A percentile compares a stretch with the other conserved stretches of the same genome.
phyloP scores from a whole-genome alignment of 2,888 invertebrate species.

The Rhagium mordax region DNA sequence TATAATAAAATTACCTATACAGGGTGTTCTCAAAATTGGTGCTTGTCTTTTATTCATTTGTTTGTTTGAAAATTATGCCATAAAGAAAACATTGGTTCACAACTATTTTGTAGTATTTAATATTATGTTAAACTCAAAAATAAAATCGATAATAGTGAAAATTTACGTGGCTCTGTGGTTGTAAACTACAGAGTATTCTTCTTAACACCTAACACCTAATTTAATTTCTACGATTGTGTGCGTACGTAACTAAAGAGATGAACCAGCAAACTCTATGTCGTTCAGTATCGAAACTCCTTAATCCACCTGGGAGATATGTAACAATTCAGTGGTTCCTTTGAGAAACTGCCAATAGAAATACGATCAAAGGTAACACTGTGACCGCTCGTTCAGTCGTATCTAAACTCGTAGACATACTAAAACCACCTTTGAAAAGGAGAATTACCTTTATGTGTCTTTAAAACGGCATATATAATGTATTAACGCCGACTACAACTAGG shows the following conservation, averaged over 20 bases:
- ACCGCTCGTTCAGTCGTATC: constrained; percentile 53
- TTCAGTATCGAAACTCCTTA: no score
- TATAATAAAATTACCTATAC: no score
- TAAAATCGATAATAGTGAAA: no score
- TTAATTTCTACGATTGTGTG: background rate
- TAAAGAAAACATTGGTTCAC: no score
- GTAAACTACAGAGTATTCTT: background rate
- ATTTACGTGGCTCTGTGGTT: no score
- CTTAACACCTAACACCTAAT: background rate
- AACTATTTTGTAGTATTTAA: no score
- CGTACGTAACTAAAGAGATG: background rate
- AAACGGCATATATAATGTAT: constrained; percentile 14
- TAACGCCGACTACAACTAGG: background rate
- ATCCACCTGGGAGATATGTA: constrained; percentile 44
- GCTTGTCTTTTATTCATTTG: no score
- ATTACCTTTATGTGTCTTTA: constrained; percentile 40
- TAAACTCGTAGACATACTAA: constrained; percentile 47
- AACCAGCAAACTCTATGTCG: constrained; percentile 6
- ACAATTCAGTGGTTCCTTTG: constrained; percentile 54
- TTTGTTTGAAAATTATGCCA: no score
- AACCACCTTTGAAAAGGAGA: constrained; percentile 41
- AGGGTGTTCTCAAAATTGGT: no score
- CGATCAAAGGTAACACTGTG: constrained; percentile 56
- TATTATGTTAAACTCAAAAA: no score
- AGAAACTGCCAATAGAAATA: constrained; percentile 51